Evolutionary conservation across 2,888 invertebrate species (phyloP), one percentile per base, ranked within the genome.

Genomic region (Lepidonotus clava): DNA sequence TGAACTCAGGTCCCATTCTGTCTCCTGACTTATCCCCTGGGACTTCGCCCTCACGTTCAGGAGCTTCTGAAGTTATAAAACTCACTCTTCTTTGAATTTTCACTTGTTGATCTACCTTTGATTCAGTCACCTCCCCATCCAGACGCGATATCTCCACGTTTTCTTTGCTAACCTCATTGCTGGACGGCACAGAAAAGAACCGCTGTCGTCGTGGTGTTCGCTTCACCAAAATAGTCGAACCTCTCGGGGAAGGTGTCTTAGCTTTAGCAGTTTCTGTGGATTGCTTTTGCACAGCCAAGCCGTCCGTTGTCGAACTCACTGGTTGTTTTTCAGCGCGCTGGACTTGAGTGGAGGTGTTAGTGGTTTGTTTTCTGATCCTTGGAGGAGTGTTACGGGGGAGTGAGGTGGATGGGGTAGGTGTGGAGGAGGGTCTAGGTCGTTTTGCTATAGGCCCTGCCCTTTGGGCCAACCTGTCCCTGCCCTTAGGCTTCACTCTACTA

Each of bases 11-110:
- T 40, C 40, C 28, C 76, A 76, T 34, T 76, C 21, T 76, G n/a
- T n/a, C 4, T 36, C 36, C 76, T 40, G 24, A 36, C 8, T 38
- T 38, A 36, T 1, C 76, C 6, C 38, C 38, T 18, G 38, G 11
- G 21, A 28, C 28, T 11, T 61, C 6, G 6, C 18, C 18, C 46
- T 46, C 46, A 46, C 46, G n/a, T 46, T 6, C 46, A 46, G 46
- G 8, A 46, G 6, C 8, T 18, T 18, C 18, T 6, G n/a, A 34
- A 14, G 76, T 76, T 2, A 36, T 40, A 34, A 76, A 76, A 76
- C 76, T 40, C 18, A 76, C 76, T 40, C 38, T 76, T 76, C 76
- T 34, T 21, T 34, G 76, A 38, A 34, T 76, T 40, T 24, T 76
- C 38, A 21, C 76, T 24, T 38, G 6, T 8, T 18, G n/a, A 32